phyloP scores from a whole-genome alignment of 2,113 vertebrate genomes.

The Sylvietta virens region DNA sequence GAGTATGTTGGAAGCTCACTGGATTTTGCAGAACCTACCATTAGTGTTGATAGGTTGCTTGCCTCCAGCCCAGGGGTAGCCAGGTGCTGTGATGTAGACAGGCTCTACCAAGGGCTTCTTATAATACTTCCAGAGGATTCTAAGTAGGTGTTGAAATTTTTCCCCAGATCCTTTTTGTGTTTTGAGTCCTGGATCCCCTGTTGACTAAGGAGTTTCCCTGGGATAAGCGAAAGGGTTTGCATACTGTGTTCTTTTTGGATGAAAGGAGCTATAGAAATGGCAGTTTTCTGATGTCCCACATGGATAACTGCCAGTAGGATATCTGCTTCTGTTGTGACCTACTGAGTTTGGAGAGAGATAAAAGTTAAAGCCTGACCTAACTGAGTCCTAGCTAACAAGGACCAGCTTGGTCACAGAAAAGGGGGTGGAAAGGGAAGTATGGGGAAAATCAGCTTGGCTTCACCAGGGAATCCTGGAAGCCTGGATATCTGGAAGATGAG shows the following conservation, averaged over 20 bases:
- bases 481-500: background rate
- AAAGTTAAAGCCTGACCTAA: slow-evolving; percentile 14
- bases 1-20: fast-evolving
- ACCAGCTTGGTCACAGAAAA: background rate
- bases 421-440: background rate
- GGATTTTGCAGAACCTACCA: background rate
- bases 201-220: background rate
- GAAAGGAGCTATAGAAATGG: background rate
- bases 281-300: background rate
- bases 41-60: fast-evolving
- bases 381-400: background rate
- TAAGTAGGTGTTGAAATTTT: background rate
- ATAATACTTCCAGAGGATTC: background rate
- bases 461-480: too few relatives aligned
- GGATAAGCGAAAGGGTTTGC: background rate
- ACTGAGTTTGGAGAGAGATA: slow-evolving; percentile 16
- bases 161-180: background rate
- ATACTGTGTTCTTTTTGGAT: background rate
- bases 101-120: background rate
- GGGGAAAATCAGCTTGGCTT: background rate
- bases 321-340: background rate
- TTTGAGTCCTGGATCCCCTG: background rate
- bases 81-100: background rate
- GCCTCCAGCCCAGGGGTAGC: background rate
- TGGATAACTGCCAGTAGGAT: background rate